A percentile compares a stretch with the other conserved stretches of the same genome.
phyloP scores from a whole-genome alignment of 2,797 vertebrate genomes.

The Peromyscus nudipes region DNA sequence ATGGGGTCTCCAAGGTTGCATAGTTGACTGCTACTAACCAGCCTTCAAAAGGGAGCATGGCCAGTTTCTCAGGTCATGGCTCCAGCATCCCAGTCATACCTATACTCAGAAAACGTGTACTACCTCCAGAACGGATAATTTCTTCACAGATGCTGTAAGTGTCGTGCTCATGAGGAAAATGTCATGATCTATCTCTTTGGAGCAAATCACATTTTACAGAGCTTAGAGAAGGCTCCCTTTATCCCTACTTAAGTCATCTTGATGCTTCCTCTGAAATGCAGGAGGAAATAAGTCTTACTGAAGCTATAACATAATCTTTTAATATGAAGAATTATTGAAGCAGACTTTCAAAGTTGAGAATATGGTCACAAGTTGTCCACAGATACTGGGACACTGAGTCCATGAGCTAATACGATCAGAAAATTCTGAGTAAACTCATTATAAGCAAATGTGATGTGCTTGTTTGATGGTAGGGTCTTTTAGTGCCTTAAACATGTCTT shows the following conservation, averaged over 20 bases:
- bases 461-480: not conserved
- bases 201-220: slow-evolving; percentile 17
- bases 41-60: not conserved
- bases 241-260: not conserved
- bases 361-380: not conserved
- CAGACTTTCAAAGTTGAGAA: slow-evolving; percentile 46
- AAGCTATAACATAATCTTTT: not conserved
- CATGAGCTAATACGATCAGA: not conserved
- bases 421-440: slow-evolving; percentile 42
- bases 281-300: not conserved
- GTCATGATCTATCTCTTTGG: not conserved
- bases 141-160: not conserved
- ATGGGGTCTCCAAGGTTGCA: not conserved
- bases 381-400: not conserved
- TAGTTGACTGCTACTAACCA: not conserved
- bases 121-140: not conserved
- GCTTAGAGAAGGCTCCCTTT: not conserved
- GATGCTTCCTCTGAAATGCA: slow-evolving; percentile 39
- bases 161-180: not conserved
- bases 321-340: not conserved
- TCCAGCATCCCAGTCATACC: not conserved
- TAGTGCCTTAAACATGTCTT: not conserved
- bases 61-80: not conserved
- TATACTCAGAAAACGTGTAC: not conserved
- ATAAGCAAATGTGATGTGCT: not conserved